Base-by-base conservation (phyloP, 2,888 invertebrate genomes). In the Rapana venosa region DNA sequence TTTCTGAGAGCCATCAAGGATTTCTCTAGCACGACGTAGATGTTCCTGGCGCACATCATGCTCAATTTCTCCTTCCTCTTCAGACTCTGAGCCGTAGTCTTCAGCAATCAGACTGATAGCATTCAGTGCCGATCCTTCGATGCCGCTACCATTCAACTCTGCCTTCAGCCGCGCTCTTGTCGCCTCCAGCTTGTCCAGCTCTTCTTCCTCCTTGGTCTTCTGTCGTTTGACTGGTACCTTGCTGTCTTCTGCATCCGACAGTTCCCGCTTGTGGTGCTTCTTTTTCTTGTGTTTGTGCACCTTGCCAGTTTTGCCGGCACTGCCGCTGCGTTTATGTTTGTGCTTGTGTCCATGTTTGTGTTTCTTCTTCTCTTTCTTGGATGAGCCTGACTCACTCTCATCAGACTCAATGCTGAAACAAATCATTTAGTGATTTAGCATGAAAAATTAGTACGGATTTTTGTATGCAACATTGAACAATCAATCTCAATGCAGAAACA, bases 311-410 rank as follows among this genome's bases (percentile, higher is more conserved):
- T 91, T 87, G 35, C 91, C 84, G 89, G 91, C 90, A 17, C 88
- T 84, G 93, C 97, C 97, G 94, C 97, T 97, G 93, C 97, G 97
- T 92, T 97, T 97, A 93, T 97, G 97, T 92, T 97, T 97, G 93
- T 97, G 97, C 96, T 98, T 98, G 95, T 97, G 97, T 92, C 95
- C 95, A 89, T 94, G 94, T 87, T 94, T 94, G 88, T 93, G 92
- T 89, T 95, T 95, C 90, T 95, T 88, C 89, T 90, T 88, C n/a
- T 92, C 87, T 30, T 47, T 87, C 32, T 58, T 87, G 26, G 79
- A 94, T 47, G 94, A 91, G 22, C 88, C 90, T 22, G 90, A 85
- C 30, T 90, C 91, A 66, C 91, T 93, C 22, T 93, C 93, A 89
- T 91, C 91, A 4, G 92, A 92, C 32, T 93, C 93, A 81, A 93